Percentiles rank a stretch among this genome's conserved stretches.
Evolutionary conservation across 2,888 invertebrate genomes (phyloP).

Genomic region (Callimorpha dominula): DNA sequence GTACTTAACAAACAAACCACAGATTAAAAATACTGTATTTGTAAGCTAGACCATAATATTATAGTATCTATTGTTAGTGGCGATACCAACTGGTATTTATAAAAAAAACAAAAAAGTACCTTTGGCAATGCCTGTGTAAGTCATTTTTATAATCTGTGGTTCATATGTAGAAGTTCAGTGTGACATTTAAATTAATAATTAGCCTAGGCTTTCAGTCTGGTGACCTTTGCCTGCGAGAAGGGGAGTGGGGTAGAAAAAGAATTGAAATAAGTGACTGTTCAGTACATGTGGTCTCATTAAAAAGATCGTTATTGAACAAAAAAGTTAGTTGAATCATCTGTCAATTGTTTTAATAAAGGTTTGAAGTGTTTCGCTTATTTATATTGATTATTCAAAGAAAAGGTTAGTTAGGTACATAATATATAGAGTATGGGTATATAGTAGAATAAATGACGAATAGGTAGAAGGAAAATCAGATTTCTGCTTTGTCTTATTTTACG

Average conservation of each 20-base stretch:
- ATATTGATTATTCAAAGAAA: too few relatives aligned
- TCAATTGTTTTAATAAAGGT: background rate
- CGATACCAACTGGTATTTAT: too few relatives aligned
- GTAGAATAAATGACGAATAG: too few relatives aligned
- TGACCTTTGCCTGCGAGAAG: slow-evolving; percentile 41
- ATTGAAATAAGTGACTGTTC: slow-evolving; percentile 26
- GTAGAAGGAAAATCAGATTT: too few relatives aligned
- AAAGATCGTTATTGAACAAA: background rate
- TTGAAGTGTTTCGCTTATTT: too few relatives aligned
- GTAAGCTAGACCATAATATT: background rate
- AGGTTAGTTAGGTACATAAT: too few relatives aligned
- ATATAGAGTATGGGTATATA: too few relatives aligned
- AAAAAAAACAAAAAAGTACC: too few relatives aligned
- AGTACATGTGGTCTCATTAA: background rate
- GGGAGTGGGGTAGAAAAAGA: slow-evolving; percentile 35
- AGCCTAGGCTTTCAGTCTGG: slow-evolving; percentile 2
- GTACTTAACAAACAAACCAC: too few relatives aligned
- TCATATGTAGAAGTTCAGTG: background rate
- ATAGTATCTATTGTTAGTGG: too few relatives aligned
- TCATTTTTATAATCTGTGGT: background rate
- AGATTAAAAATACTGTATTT: background rate
- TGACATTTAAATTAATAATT: slow-evolving; percentile 47
- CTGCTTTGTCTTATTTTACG: too few relatives aligned
- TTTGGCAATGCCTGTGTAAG: background rate
- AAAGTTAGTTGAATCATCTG: background rate